These are phyloP conservation scores for Glyptemys insculpta DNA, from an alignment of 2,797 vertebrate genomes.

Conservation along the genomic window DNA sequence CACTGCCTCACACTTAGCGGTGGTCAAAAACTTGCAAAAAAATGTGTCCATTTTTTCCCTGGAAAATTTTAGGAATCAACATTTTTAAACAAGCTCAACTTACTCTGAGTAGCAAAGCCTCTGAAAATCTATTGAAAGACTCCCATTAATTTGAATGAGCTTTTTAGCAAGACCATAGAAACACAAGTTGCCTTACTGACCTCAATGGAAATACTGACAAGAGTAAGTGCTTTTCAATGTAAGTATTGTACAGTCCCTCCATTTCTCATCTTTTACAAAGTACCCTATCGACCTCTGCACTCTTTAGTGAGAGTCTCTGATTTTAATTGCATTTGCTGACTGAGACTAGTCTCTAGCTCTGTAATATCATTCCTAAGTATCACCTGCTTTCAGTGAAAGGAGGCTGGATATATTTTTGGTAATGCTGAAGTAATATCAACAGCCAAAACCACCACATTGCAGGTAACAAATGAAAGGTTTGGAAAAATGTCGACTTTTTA, in stretches of 20 bases:
- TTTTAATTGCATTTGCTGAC: not conserved
- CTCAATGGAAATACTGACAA: not conserved
- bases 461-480: not conserved
- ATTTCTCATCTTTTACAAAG: not conserved
- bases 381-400: not conserved
- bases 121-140: no score
- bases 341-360: not conserved
- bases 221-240: not conserved
- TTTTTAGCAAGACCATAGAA: no score
- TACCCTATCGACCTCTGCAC: not conserved
- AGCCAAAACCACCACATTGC: not conserved
- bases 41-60: not conserved
- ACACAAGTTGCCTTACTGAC: no score
- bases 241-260: not conserved
- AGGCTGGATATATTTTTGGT: not conserved
- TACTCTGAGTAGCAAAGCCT: not conserved
- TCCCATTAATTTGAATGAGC: no score
- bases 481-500: not conserved
- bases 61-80: not conserved
- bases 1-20: not conserved
- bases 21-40: not conserved
- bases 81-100: not conserved
- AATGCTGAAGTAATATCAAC: not conserved
- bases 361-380: not conserved
- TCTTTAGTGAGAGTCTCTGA: not conserved